Evolutionary conservation across 2,113 vertebrate species (phyloP), one percentile per base, ranked within the genome.

Genomic region (Dryoscopus gambensis): DNA sequence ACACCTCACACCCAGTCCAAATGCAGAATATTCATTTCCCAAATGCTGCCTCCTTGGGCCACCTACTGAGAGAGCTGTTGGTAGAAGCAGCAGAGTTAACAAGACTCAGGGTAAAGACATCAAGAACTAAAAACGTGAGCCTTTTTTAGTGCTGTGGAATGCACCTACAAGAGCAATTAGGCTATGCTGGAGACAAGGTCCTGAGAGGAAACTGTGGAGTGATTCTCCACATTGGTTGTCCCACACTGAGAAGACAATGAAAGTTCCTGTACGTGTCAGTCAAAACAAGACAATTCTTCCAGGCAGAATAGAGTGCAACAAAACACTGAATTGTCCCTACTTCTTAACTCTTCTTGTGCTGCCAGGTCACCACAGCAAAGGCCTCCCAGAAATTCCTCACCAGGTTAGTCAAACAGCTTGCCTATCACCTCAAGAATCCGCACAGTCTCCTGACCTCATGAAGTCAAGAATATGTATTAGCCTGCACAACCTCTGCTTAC

Each of bases 111-210:
- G 19, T 59, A 37, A 62, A 89, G 24, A 46, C 25, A 68, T 20
- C 0, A 6, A 64, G 21, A 83, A 77, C 28, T 49, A 31, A 69
- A 80, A 71, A 2, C 0, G 0, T 9, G 11, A n/a, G 30, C 1
- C 5, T 30, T 64, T 69, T 65, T 53, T 76, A 7, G 25, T 77
- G 67, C 25, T 49, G 39, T 64, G 49, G 62, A 87, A 91, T 49
- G 20, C 31, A 25, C 12, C 44, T 64, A 35, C 1, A 14, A 17
- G 20, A 89, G 52, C 74, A 84, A 87, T 52, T 47, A 74, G 49
- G 21, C 15, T 57, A 15, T 57, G n/a, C 47, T 62, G 33, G 39
- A 90, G 31, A 84, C 9, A 25, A 10, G 14, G n/a, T 39, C 20
- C 40, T 49, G 20, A 79, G 39, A 89, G 23, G 50, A 89, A 74